These are phyloP conservation scores for Parasteatoda tepidariorum DNA, from an alignment of 1,140 invertebrate species.

Conservation along the genomic window DNA sequence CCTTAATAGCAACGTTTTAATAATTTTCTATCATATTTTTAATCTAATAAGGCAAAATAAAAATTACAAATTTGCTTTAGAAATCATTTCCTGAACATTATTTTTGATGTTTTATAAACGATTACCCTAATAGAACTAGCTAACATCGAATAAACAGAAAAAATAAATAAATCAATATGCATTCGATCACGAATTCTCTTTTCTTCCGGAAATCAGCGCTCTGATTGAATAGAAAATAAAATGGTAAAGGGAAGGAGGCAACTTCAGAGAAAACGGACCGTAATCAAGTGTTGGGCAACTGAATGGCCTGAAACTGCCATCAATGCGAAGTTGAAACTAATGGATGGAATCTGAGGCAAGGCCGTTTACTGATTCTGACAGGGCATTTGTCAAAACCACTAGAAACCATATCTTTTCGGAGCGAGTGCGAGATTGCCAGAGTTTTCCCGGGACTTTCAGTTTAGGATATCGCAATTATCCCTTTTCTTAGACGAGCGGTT, in stretches of 20 bases:
- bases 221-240: conserved; percentile 50
- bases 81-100: background rate
- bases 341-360: conserved; percentile 45
- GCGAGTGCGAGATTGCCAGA: conserved; percentile 9
- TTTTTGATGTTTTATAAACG: background rate
- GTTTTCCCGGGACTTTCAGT: conserved; percentile 36
- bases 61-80: background rate
- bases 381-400: conserved; percentile 53
- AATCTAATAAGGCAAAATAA: background rate
- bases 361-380: conserved; percentile 55
- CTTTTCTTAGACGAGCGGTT: conserved; percentile 43
- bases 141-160: background rate
- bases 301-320: conserved; percentile 54
- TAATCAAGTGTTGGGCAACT: conserved; percentile 29
- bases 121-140: background rate
- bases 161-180: background rate
- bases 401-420: conserved; percentile 50
- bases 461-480: conserved; percentile 53
- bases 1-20: too few relatives aligned
- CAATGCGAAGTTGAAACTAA: conserved; percentile 52
- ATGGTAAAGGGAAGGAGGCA: background rate
- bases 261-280: background rate
- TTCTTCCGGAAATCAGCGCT: background rate
- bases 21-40: background rate
- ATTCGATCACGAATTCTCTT: background rate